Percentiles rank a stretch among this genome's conserved stretches.
phyloP scores from a whole-genome alignment of 1,140 invertebrate species.

The Chrysomallon squamiferum region DNA sequence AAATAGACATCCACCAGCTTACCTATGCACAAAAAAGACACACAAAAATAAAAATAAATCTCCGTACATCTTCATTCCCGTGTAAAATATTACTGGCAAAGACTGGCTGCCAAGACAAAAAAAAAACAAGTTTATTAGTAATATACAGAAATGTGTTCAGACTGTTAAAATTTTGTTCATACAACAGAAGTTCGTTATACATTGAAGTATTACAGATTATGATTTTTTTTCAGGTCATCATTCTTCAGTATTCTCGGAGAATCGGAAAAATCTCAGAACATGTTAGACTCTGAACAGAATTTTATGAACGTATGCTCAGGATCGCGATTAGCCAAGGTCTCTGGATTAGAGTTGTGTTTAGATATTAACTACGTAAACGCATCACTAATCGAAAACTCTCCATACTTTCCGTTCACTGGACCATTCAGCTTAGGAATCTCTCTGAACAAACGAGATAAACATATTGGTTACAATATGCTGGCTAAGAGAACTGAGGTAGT shows the following conservation, averaged over 20 bases:
- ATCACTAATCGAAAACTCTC: slow-evolving; percentile 64
- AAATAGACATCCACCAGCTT: too few relatives aligned
- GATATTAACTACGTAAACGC: slow-evolving; percentile 77
- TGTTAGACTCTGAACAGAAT: slow-evolving; percentile 63
- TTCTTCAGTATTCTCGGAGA: slow-evolving; percentile 48
- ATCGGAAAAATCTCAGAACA: slow-evolving; percentile 40
- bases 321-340: slow-evolving; percentile 59
- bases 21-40: too few relatives aligned
- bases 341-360: slow-evolving; percentile 84
- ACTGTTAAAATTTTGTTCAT: too few relatives aligned
- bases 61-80: too few relatives aligned
- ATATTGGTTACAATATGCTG: slow-evolving; percentile 64
- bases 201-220: too few relatives aligned
- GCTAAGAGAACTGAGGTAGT: slow-evolving; percentile 40
- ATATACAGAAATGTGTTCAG: too few relatives aligned
- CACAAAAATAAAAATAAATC: too few relatives aligned
- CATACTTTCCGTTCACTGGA: slow-evolving; percentile 81
- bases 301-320: slow-evolving; percentile 69
- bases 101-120: too few relatives aligned
- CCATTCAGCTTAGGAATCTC: slow-evolving; percentile 78
- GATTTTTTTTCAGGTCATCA: slow-evolving; percentile 33
- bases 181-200: too few relatives aligned
- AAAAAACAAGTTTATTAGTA: too few relatives aligned
- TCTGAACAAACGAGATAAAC: slow-evolving; percentile 79
- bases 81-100: too few relatives aligned